Conservation (phyloP, 2,888 invertebrate genomes). For the Nymphalis polychloros region DNA sequence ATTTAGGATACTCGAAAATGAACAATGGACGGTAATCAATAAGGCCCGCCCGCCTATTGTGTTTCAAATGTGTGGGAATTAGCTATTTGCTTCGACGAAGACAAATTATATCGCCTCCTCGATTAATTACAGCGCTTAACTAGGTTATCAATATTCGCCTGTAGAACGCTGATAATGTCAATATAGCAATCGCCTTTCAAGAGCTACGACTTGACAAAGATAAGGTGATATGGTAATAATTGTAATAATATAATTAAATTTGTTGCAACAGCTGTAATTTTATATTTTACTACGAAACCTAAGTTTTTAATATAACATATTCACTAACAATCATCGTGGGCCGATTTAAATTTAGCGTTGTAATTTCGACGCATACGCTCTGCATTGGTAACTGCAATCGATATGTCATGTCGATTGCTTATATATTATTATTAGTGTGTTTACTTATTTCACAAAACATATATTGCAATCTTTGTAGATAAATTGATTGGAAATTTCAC, state of each 20-base stretch:
- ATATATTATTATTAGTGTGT: too few species aligned
- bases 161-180: conserved; percentile 37
- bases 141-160: conserved; percentile 52
- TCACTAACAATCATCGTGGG: too few species aligned
- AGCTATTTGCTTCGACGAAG: conserved; percentile 80
- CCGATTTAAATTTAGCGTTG: too few species aligned
- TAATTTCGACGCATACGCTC: too few species aligned
- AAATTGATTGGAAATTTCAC: too few species aligned
- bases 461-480: too few species aligned
- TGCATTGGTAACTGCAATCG: too few species aligned
- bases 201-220: conserved; percentile 21
- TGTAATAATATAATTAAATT: background rate
- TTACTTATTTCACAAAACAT: too few species aligned
- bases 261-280: background rate
- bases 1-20: conserved; percentile 70
- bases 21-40: conserved; percentile 79
- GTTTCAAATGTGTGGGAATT: conserved; percentile 78
- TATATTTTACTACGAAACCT: too few species aligned
- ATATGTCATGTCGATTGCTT: too few species aligned
- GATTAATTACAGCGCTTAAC: conserved; percentile 78
- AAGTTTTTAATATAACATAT: too few species aligned
- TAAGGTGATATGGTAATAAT: background rate
- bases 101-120: conserved; percentile 75
- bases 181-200: conserved; percentile 27
- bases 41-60: conserved; percentile 73